Conservation (phyloP, 1,140 invertebrate genomes). For the Planococcus citri region DNA sequence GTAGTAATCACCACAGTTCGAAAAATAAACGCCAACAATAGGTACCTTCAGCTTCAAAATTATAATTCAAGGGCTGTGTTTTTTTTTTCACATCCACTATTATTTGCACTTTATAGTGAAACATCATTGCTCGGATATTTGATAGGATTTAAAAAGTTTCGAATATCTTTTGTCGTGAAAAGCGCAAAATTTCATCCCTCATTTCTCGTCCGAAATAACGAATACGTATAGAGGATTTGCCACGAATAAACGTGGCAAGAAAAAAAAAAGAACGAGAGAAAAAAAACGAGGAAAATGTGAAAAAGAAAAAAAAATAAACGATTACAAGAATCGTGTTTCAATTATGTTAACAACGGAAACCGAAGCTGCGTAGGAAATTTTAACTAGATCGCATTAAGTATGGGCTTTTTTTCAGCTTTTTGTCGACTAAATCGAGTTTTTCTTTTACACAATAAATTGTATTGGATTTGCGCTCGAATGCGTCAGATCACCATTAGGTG, state of each 20-base stretch:
- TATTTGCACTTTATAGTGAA: neutral
- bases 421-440: neutral
- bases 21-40: neutral
- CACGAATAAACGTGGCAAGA: too few species aligned
- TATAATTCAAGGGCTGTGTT: neutral
- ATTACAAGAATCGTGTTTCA: conserved; percentile 15
- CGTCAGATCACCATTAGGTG: neutral
- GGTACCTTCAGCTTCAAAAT: neutral
- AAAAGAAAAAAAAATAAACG: neutral
- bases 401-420: neutral
- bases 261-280: too few species aligned
- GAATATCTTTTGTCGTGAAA: conserved; percentile 12
- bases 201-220: neutral
- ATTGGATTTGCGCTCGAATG: neutral
- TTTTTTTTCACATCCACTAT: neutral
- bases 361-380: conserved; percentile 9
- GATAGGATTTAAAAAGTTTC: conserved; percentile 20
- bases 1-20: too few species aligned
- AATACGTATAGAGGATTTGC: neutral
- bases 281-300: neutral
- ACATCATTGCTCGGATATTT: neutral
- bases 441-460: neutral
- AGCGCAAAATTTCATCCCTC: neutral
- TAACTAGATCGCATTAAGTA: neutral
- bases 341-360: conserved; percentile 17